A percentile compares a stretch with the other conserved stretches of the same genome.
Evolutionary conservation across 2,797 vertebrate species (phyloP).

Genomic region (Discoglossus pictus): DNA sequence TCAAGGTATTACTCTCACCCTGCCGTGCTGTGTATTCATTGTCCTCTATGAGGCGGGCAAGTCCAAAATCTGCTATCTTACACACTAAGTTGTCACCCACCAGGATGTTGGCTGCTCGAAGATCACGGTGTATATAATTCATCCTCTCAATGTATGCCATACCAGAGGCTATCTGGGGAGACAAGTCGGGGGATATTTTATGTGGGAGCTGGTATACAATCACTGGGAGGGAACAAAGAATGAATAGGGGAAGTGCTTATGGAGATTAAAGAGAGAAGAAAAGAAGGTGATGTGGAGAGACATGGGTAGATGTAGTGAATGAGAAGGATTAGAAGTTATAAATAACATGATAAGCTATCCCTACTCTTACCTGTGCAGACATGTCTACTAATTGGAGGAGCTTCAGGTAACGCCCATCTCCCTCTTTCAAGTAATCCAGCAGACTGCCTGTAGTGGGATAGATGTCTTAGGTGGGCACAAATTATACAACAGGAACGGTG

Average conservation of each 20-base stretch:
- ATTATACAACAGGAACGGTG: background rate
- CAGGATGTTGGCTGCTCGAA: slow-evolving; percentile 94
- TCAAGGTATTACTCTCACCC: slow-evolving; percentile 77
- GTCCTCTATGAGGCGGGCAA: slow-evolving; percentile 93
- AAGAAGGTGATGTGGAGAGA: background rate
- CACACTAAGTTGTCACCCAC: slow-evolving; percentile 92
- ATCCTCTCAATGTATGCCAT: slow-evolving; percentile 97
- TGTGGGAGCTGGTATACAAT: too few species aligned
- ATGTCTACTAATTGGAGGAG: slow-evolving; percentile 95
- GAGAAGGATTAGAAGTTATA: too few species aligned
- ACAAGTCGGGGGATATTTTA: too few species aligned
- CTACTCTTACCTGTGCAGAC: slow-evolving; percentile 89
- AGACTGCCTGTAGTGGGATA: slow-evolving; percentile 80
- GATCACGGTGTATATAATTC: slow-evolving; percentile 97
- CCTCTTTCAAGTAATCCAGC: slow-evolving; percentile 91
- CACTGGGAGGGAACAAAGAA: too few species aligned
- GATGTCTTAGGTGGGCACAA: background rate
- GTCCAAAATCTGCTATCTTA: slow-evolving; percentile 95
- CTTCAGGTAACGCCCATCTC: slow-evolving; percentile 80
- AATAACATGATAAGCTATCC: too few species aligned
- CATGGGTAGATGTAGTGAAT: background rate
- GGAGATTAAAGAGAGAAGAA: too few species aligned
- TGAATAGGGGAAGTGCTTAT: too few species aligned
- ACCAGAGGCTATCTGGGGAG: slow-evolving; percentile 82
- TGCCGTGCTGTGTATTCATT: slow-evolving; percentile 94